Base-by-base conservation (phyloP, 2,888 invertebrate genomes). In the Seira ritae region DNA sequence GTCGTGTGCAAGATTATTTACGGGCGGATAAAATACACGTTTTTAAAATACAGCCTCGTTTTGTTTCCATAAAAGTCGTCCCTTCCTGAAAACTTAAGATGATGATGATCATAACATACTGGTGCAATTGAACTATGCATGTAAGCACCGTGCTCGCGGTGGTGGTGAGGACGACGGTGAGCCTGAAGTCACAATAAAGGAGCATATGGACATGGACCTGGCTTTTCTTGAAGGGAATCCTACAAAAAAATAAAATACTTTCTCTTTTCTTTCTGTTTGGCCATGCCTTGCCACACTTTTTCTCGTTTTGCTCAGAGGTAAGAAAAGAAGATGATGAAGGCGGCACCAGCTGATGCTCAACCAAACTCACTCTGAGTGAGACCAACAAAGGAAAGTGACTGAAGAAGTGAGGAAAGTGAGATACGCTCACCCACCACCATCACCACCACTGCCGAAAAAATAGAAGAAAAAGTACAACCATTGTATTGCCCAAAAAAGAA, bases 331-430 rank as follows among this genome's bases (percentile, higher is more conserved):
- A 55, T 55, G 55, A 17, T 55, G 55, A 55, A 55, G 17, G 55
- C 15, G 55, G 55, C 55, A 55, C n/a, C 55, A 55, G 55, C 55
- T 55, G 55, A 55, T 55, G 55, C 55, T 55, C 55, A 55, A 55
- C 1, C 55, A 55, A 31, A 8, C 31, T 4, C 31, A 31, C n/a
- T 55, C 55, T 12, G 55, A 12, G 42, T 42, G 42, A 42, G n/a
- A 31, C 31, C 8, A 31, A 31, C 31, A 31, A 31, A 31, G 31
- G 2, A 8, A 31, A 8, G 1, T 55, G 55, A 42, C 42, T 42
- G 6, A 42, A 42, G 42, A 55, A 55, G 31, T 4, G 31, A 55
- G 15, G 55, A 55, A 55, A 55, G n/a, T 12, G 55, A 55, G 55
- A 55, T 15, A 31, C 31, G 31, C 31, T 31, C 31, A 8, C 55